Percentiles rank a stretch among this genome's conserved stretches.
Conservation (phyloP, 2,888 invertebrate genomes). For the Scrobipalpa atriplicella region DNA sequence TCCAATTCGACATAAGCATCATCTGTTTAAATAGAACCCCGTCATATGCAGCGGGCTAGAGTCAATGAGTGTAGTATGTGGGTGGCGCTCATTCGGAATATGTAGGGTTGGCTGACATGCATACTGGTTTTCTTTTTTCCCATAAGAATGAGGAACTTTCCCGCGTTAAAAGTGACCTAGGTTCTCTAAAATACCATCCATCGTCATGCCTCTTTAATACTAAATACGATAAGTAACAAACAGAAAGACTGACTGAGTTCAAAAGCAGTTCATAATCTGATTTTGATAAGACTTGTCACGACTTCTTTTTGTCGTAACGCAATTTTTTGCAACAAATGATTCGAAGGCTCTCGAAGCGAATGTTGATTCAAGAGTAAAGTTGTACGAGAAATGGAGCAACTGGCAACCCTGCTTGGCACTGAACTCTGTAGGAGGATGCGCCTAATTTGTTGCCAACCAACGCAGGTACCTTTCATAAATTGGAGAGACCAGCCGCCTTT, state of each 20-base stretch:
- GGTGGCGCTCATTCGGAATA: conserved; percentile 44
- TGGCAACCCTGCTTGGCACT: conserved; percentile 55
- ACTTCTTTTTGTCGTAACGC: too few relatives aligned
- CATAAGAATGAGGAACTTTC: too few relatives aligned
- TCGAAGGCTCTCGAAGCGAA: too few relatives aligned
- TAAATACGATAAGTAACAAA: too few relatives aligned
- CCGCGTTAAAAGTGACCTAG: too few relatives aligned
- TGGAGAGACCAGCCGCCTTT: conserved; percentile 15
- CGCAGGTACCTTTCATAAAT: conserved; percentile 21
- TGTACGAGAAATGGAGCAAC: neutral
- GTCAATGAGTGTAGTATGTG: conserved; percentile 64
- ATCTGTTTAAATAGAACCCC: conserved; percentile 60
- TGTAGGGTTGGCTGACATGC: conserved; percentile 1
- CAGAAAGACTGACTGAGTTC: too few relatives aligned
- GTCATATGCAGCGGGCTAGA: conserved; percentile 56
- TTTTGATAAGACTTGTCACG: too few relatives aligned
- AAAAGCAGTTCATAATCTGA: too few relatives aligned
- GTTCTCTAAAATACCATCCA: too few relatives aligned
- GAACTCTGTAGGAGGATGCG: conserved; percentile 75
- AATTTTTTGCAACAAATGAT: too few relatives aligned
- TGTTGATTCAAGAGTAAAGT: neutral
- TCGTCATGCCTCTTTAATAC: too few relatives aligned
- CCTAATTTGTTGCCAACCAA: conserved; percentile 66
- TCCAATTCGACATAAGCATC: conserved; percentile 48
- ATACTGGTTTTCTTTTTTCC: too few relatives aligned